Evolutionary conservation across 2,113 vertebrate species (phyloP), one percentile per base, ranked within the genome.

Genomic region (Cyphomyrus discorhynchus): DNA sequence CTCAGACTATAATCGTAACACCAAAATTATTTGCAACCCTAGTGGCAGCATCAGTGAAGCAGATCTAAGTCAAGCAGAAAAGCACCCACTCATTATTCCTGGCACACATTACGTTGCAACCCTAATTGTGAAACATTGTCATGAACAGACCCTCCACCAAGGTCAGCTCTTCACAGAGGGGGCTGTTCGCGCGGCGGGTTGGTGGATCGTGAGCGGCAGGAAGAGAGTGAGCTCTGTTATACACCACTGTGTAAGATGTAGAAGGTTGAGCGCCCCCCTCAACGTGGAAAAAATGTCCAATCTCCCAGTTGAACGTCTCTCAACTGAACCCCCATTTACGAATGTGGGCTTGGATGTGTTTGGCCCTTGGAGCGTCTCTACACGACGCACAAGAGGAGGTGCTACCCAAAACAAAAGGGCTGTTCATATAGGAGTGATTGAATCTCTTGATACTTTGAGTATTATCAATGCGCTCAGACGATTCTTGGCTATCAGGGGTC

Each of bases 281-380:
- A 47, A 86, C 24, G 1, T 35, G n/a, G 10, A 58, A 58, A 58
- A 58, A 24, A 58, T 58, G 56, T 24, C 56, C 19, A 58, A 58
- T 24, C 7, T 58, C 56, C 56, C 56, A 24, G 19, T 21, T 24
- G 56, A 8, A 24, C 21, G 7, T 24, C 56, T 58, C 56, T 24
- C 21, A 24, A 58, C 56, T 7, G 7, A 58, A 21, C 19, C 56
- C 21, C 56, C 56, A 0, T 58, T 58, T 58, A 58, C 21, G 24
- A 58, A 58, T 58, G 56, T 91, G n/a, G 85, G 90, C n/a, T 66
- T 88, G 3, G 89, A 91, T 85, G 74, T 91, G 27, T 91, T 91
- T 91, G 87, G 91, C 17, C 86, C 74, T 2, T 91, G 88, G 86
- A 42, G 5, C 1, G 7, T 58, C 4, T 17, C 8, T 19, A 21